A percentile compares a stretch with the other conserved stretches of the same genome.
phyloP scores from a whole-genome alignment of 2,888 invertebrate genomes.

The Phania funesta region DNA sequence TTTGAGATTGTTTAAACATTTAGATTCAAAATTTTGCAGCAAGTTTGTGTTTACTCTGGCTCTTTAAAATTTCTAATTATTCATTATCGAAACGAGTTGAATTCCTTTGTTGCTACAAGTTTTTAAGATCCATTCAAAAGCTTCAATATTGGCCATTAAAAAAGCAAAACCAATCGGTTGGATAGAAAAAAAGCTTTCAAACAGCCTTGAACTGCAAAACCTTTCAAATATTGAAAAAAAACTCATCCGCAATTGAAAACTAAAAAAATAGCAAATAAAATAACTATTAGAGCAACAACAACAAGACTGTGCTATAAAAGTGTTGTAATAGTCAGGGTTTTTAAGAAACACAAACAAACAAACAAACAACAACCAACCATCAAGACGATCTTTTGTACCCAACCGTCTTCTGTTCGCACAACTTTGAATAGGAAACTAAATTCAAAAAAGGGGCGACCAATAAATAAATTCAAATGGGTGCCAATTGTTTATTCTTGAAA shows the following conservation, averaged over 20 bases:
- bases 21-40: neutral
- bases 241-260: conserved; percentile 53
- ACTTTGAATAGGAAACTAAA: conserved; percentile 24
- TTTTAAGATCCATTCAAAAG: conserved; percentile 34
- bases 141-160: conserved; percentile 28
- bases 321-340: conserved; percentile 52
- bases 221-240: conserved; percentile 61
- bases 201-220: conserved; percentile 69
- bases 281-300: conserved; percentile 20
- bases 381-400: conserved; percentile 23
- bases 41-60: neutral
- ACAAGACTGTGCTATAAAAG: conserved; percentile 24
- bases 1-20: neutral
- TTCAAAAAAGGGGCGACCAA: conserved; percentile 33
- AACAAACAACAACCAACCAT: conserved; percentile 18
- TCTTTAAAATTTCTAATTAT: conserved; percentile 19
- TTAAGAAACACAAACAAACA: conserved; percentile 7
- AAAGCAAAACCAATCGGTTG: conserved; percentile 27
- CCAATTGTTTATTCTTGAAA: neutral
- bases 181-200: conserved; percentile 55
- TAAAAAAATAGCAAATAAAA: conserved; percentile 25
- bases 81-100: neutral
- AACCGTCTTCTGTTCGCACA: conserved; percentile 49
- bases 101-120: conserved; percentile 27
- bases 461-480: neutral